A percentile compares a stretch with the other conserved stretches of the same genome.
Evolutionary conservation across 2,113 vertebrate genomes (phyloP).

Genomic region (Herpailurus yagouaroundi): DNA sequence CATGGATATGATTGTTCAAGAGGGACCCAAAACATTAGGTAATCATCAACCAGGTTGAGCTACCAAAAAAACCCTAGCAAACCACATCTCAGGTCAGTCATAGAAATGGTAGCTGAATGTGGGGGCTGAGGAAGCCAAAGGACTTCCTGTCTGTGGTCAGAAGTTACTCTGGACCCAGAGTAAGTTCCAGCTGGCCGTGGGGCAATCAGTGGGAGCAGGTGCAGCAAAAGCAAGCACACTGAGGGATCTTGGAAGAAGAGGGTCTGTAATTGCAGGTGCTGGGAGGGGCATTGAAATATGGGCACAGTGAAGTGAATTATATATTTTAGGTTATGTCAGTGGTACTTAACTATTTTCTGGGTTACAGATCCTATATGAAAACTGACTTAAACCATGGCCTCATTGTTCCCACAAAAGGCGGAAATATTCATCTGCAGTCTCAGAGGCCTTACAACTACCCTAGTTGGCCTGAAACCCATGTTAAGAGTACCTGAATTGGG

Average conservation of each 20-base stretch:
- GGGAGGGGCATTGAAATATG: background rate
- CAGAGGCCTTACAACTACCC: background rate
- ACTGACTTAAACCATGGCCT: background rate
- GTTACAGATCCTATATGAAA: background rate
- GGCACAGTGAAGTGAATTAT: background rate
- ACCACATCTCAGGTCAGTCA: too few relatives aligned
- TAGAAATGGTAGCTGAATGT: background rate
- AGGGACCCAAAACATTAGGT: background rate
- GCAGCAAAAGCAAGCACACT: fast-evolving
- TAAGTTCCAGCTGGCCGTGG: background rate
- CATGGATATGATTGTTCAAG: fast-evolving
- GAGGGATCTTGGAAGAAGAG: background rate
- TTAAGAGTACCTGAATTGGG: background rate
- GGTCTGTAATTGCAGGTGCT: background rate
- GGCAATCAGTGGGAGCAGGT: too few relatives aligned
- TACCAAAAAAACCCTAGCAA: background rate
- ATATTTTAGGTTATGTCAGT: background rate
- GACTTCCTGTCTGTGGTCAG: background rate
- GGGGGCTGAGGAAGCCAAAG: background rate
- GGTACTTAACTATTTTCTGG: background rate
- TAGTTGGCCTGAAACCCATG: background rate
- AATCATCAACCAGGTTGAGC: background rate
- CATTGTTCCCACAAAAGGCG: background rate
- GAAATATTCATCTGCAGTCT: background rate
- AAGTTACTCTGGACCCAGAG: background rate